Evolutionary conservation across 53 echinoderm and acorn worm species (phyloP).

Genomic region (Patiria pectinifera): DNA sequence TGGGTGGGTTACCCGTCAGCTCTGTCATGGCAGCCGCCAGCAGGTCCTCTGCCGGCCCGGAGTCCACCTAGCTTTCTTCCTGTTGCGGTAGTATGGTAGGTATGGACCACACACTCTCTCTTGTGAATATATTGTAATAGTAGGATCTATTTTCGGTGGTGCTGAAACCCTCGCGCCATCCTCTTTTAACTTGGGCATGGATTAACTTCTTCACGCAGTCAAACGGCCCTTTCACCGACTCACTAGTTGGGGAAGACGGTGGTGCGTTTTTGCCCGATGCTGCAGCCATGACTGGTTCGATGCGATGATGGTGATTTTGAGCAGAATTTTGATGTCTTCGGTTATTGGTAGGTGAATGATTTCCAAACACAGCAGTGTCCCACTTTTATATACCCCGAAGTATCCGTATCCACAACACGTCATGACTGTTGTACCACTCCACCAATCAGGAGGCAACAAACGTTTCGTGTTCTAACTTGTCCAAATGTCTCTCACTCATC

Average conservation of each 20-base stretch:
- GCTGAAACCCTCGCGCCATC: slow-evolving; percentile 28
- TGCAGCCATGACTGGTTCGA: neutral
- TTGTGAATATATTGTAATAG: slow-evolving; percentile 13
- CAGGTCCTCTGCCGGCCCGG: neutral
- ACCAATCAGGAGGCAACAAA: no score
- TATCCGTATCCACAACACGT: no score
- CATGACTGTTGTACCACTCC: no score
- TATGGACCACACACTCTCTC: slow-evolving; percentile 19
- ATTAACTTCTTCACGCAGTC: slow-evolving; percentile 12
- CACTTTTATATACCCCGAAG: no score
- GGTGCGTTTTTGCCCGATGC: neutral
- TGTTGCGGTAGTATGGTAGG: neutral
- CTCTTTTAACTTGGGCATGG: neutral
- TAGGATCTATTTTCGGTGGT: slow-evolving; percentile 4
- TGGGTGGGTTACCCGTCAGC: neutral
- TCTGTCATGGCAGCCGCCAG: slow-evolving; percentile 22
- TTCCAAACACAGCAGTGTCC: no score
- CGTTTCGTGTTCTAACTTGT: no score
- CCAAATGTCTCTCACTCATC: no score
- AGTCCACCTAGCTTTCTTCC: neutral
- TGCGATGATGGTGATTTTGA: neutral
- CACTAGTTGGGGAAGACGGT: neutral
- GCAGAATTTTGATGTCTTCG: neutral
- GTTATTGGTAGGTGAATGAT: no score
- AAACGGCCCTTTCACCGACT: neutral